These are phyloP conservation scores for Chlorospingus flavigularis DNA, from an alignment of 2,797 vertebrate genomes.

Conservation along the genomic window DNA sequence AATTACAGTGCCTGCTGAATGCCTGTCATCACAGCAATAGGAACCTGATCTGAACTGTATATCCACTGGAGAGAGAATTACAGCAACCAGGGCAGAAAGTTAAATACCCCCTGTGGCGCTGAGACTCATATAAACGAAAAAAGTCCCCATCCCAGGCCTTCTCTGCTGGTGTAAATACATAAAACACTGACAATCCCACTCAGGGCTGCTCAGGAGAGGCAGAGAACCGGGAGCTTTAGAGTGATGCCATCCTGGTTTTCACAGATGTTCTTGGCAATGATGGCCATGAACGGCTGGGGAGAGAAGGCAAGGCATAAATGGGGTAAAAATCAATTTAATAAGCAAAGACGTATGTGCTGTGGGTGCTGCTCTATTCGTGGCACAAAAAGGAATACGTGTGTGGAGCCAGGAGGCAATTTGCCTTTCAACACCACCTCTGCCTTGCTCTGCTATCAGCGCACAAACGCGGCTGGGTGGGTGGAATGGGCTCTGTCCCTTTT, in stretches of 20 bases:
- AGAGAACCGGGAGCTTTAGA: background rate
- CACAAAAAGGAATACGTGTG: background rate
- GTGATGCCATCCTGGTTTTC: slow-evolving; percentile 32
- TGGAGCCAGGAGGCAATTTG: background rate
- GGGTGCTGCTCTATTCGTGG: background rate
- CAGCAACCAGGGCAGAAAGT: slow-evolving; percentile 73
- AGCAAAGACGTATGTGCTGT: background rate
- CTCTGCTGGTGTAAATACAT: slow-evolving; percentile 58
- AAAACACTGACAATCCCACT: slow-evolving; percentile 47
- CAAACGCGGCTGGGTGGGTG: background rate
- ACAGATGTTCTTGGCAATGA: background rate
- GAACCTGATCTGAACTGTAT: slow-evolving; percentile 76
- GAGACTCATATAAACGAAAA: slow-evolving; percentile 60
- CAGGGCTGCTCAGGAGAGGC: background rate
- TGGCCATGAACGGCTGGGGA: background rate
- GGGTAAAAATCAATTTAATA: background rate
- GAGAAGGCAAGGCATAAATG: background rate
- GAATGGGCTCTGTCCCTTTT: background rate
- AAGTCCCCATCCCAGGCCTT: slow-evolving; percentile 26
- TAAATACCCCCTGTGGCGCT: slow-evolving; percentile 73
- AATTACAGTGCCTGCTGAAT: slow-evolving; percentile 83
- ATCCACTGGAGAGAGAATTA: slow-evolving; percentile 76
- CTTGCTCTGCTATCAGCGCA: background rate
- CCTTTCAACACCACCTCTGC: background rate
- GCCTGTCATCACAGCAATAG: slow-evolving; percentile 82